Evolutionary conservation across 2,113 vertebrate species (phyloP), one percentile per base, ranked within the genome.

Genomic region (Ictidomys tridecemlineatus): DNA sequence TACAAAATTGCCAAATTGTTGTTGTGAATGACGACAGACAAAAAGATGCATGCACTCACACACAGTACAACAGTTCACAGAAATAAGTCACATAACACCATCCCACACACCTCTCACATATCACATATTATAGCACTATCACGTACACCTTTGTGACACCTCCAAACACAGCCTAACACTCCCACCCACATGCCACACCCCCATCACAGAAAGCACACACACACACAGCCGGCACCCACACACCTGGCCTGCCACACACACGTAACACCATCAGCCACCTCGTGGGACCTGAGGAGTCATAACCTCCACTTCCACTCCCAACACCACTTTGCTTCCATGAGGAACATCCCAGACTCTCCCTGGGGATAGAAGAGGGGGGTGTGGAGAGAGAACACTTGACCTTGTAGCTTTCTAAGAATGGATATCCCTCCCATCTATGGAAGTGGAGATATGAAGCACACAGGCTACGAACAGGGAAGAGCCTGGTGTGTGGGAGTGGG

Each of bases 11-110:
- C 56, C 91, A 56, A 30, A 63, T 22, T 5, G 14, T 34, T 70
- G 89, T 69, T 88, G 67, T 93, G 87, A 76, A 48, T 85, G 96
- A 91, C 53, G 96, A 91, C 53, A 94, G 69, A 37, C 67, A 53
- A 56, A 76, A 90, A 87, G 45, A 39, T 72, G 80, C 61, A 73
- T 61, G 45, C 2, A 73, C 30, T 30, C 28, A 61, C 84, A 74
- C 51, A 30, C 0, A 3, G 42, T 67, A 70, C 80, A 69, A 34
- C 24, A 80, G 93, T 53, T 85, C 86, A 74, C 51, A 73, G 72
- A 91, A 48, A 56, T 37, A 69, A 53, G 48, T 73, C 80, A 45
- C 28, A 24, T 0, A 1, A 67, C 37, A 32, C 80, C 34, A 14
- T 89, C 95, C 94, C 90, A 90, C 74, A 83, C 30, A 6, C 86